Evolutionary conservation across 2,888 invertebrate genomes (phyloP), one percentile per base, ranked within the genome.

Genomic region (Temnothorax unifasciatus): DNA sequence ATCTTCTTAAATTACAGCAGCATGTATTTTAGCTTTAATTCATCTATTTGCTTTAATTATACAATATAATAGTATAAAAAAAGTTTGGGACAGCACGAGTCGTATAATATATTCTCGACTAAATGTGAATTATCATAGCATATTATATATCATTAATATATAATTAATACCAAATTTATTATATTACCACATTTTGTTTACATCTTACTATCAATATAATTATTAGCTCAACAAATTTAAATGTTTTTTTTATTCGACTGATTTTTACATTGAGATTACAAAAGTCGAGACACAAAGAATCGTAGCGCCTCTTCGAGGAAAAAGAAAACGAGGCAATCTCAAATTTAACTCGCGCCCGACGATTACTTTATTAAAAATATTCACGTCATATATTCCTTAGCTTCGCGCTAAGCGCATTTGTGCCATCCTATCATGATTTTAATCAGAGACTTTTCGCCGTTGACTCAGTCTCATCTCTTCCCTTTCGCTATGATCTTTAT

Each of bases 401-500:
- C 57, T 34, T 52, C 61, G 54, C 59, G 41, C 18, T 29, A 44
- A 61, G 50, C 63, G 52, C 38, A 68, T 52, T 47, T 61, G 21
- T n/a, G 29, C 11, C 69, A n/a, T 44, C 54, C 25, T 34, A 63
- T 25, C 83, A 79, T 71, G 77, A 86, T 89, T 92, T 92, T 91
- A 92, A 92, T 92, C 91, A 91, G 83, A 88, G 85, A 73, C 88
- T 88, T 88, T 86, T 86, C 84, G 83, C 83, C 85, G 76, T 84
- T 89, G 90, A 92, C 90, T 90, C 89, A 90, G 87, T 91, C 89
- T 81, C 87, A 74, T 89, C 89, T 87, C 86, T 77, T 66, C 64
- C 84, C 73, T 71, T 73, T 85, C 71, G 9, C 38, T 34, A 63
- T 84, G 68, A 83, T 66, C 29, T 76, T 69, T 76, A 76, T 85